These are phyloP conservation scores for Anticlea derivata DNA, from an alignment of 2,888 invertebrate genomes.

Conservation along the genomic window DNA sequence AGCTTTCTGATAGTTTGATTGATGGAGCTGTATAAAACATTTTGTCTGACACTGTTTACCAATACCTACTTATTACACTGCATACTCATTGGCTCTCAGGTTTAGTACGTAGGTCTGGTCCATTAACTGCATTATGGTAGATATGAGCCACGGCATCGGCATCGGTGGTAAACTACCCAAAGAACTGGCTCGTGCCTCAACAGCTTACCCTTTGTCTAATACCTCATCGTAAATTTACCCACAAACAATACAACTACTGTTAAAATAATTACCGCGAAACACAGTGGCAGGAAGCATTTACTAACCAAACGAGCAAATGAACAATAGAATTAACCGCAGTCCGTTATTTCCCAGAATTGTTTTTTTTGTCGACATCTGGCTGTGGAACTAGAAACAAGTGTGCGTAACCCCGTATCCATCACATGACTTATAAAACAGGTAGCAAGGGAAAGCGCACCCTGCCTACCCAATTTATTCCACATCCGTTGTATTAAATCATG, in stretches of 20 bases:
- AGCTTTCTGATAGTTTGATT: slow-evolving; percentile 5
- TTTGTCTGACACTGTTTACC: not conserved
- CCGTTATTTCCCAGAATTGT: slow-evolving; percentile 73
- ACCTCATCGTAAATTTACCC: slow-evolving; percentile 38
- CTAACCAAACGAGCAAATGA: slow-evolving; percentile 56
- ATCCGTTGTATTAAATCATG: slow-evolving; percentile 81
- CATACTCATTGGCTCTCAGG: not conserved
- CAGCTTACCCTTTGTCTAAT: slow-evolving; percentile 26
- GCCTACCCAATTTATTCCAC: slow-evolving; percentile 81
- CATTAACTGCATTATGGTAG: slow-evolving; percentile 5
- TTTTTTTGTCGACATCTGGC: slow-evolving; percentile 55
- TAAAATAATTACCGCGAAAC: slow-evolving; percentile 63
- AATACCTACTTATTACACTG: not conserved
- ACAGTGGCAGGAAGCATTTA: slow-evolving; percentile 72
- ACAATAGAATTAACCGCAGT: slow-evolving; percentile 67
- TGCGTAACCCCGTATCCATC: slow-evolving; percentile 46
- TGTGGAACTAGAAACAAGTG: slow-evolving; percentile 55
- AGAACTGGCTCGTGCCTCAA: slow-evolving; percentile 27
- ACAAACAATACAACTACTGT: slow-evolving; percentile 54
- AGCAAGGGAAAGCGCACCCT: slow-evolving; percentile 76
- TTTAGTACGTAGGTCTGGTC: slow-evolving; percentile 5
- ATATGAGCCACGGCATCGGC: slow-evolving; percentile 12
- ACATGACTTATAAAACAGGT: slow-evolving; percentile 77
- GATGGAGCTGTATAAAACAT: not conserved
- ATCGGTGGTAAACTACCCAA: slow-evolving; percentile 8